These are phyloP conservation scores for Rhabdophis nuchalis DNA, from an alignment of 2,797 vertebrate genomes.

Conservation along the genomic window DNA sequence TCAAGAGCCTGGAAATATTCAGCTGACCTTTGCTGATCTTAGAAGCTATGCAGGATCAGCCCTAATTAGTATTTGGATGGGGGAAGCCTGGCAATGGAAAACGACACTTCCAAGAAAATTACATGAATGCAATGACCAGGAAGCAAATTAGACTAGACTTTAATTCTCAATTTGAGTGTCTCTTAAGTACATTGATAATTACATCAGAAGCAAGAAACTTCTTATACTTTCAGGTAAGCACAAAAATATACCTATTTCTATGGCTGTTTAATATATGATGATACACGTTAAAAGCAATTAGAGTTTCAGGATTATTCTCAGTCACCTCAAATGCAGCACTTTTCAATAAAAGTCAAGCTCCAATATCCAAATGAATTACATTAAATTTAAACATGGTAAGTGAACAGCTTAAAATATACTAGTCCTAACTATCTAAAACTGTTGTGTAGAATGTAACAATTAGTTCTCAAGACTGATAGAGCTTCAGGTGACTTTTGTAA, in stretches of 20 bases:
- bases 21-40: not conserved
- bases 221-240: not conserved
- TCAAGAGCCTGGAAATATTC: not conserved
- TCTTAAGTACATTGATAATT: not conserved
- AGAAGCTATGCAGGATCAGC: not conserved
- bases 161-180: not conserved
- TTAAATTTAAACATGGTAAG: not conserved
- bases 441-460: not conserved
- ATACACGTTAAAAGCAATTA: not conserved
- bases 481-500: not conserved
- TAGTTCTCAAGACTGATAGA: not conserved
- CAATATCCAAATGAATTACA: not conserved
- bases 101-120: not conserved
- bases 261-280: not conserved
- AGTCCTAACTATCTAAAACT: not conserved
- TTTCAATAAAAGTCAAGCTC: not conserved
- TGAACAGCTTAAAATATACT: not conserved
- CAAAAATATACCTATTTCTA: not conserved
- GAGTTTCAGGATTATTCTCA: not conserved
- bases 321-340: not conserved
- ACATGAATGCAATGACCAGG: not conserved
- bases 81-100: not conserved
- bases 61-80: not conserved
- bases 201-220: not conserved
- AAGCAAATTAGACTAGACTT: not conserved